Evolutionary conservation across 2,797 vertebrate genomes (phyloP).

Genomic region (Cheirogaleus major): DNA sequence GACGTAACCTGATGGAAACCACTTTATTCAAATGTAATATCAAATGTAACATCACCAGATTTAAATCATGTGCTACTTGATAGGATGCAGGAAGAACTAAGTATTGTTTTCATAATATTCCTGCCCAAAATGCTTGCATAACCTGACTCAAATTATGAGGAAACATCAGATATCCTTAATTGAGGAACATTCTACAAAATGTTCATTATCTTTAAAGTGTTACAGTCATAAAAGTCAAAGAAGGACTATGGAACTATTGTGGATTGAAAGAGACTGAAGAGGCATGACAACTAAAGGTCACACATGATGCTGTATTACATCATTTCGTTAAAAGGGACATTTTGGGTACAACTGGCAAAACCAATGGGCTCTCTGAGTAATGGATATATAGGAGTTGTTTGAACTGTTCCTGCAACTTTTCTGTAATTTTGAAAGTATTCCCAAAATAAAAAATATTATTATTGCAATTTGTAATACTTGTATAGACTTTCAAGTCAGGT

Average conservation of each 20-base stretch:
- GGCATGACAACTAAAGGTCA: not conserved
- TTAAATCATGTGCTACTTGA: not conserved
- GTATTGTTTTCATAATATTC: not conserved
- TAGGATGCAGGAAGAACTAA: conserved; percentile 7
- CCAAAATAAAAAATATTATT: not conserved
- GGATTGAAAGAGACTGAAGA: not conserved
- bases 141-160: conserved; percentile 6
- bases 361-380: not conserved
- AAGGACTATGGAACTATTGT: not conserved
- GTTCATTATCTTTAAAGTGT: not conserved
- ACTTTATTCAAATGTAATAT: not conserved
- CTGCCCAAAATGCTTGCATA: not conserved
- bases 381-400: not conserved
- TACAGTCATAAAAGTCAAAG: not conserved
- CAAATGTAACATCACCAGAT: not conserved
- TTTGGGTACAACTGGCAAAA: not conserved
- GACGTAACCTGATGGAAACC: not conserved
- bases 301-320: not conserved
- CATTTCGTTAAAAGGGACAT: not conserved
- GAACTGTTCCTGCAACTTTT: not conserved
- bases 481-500: not conserved
- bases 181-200: conserved; percentile 11
- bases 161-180: not conserved
- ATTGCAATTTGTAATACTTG: not conserved
- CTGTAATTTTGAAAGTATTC: conserved; percentile 37